Conservation (phyloP, 1,140 invertebrate genomes). For the Aphelenchoides fujianensis region DNA sequence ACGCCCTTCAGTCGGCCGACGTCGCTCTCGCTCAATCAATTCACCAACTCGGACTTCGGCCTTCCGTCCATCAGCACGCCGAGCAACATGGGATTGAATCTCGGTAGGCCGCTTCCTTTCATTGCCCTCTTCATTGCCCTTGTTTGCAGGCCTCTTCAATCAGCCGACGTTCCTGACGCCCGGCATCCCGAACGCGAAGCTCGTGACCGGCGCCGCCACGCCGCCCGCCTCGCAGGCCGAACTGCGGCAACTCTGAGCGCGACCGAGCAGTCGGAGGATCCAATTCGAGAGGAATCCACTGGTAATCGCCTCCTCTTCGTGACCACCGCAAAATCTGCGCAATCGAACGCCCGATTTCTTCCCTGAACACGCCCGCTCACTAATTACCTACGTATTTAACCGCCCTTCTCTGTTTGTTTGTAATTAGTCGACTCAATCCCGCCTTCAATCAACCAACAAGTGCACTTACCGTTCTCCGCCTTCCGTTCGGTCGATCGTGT, state of each 20-base stretch:
- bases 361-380: too few species aligned
- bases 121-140: not conserved
- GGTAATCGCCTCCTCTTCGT: not conserved
- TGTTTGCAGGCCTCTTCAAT: not conserved
- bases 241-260: conserved; percentile 7
- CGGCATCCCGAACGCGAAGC: not conserved
- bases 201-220: not conserved
- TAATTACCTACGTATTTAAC: not conserved
- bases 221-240: not conserved
- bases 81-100: not conserved
- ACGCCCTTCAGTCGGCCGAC: not conserved
- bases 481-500: too few species aligned
- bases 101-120: not conserved
- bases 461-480: conserved; percentile 1
- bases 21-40: not conserved
- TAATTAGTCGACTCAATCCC: not conserved
- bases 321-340: not conserved
- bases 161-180: conserved; percentile 1
- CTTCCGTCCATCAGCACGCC: not conserved
- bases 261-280: not conserved
- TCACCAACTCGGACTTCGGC: not conserved
- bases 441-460: not conserved
- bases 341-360: too few species aligned
- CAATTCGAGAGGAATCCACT: not conserved
- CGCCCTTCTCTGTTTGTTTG: not conserved